phyloP scores from a whole-genome alignment of 2,797 vertebrate genomes.

The Champsocephalus esox region DNA sequence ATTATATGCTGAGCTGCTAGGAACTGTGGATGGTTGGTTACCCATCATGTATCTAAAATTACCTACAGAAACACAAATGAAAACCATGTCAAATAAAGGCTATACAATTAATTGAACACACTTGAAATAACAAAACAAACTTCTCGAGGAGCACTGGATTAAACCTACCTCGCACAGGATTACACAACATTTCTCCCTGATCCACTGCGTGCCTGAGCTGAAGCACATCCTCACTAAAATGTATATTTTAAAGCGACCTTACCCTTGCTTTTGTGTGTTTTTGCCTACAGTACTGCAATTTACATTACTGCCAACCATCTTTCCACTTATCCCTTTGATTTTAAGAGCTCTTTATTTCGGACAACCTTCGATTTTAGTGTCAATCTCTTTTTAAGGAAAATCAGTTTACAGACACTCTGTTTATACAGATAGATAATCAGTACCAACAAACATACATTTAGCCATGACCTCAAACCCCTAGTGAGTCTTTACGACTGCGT shows the following conservation, averaged over 20 bases:
- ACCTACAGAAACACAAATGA: slow-evolving; percentile 17
- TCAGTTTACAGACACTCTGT: no score
- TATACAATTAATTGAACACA: slow-evolving; percentile 4
- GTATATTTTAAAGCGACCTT: slow-evolving; percentile 31
- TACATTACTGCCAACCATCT: not conserved
- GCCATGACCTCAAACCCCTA: not conserved
- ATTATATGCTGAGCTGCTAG: slow-evolving; percentile 28
- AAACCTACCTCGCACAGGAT: slow-evolving; percentile 56
- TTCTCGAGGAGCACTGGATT: slow-evolving; percentile 51
- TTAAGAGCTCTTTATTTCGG: not conserved
- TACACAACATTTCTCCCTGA: slow-evolving; percentile 15
- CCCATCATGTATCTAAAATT: slow-evolving; percentile 1
- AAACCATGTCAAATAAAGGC: slow-evolving; percentile 6
- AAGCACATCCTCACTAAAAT: slow-evolving; percentile 17
- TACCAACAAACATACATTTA: not conserved
- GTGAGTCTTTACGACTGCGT: not conserved
- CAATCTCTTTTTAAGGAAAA: not conserved
- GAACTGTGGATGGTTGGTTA: slow-evolving; percentile 18
- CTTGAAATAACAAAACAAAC: slow-evolving; percentile 21
- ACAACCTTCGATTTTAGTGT: slow-evolving; percentile 1
- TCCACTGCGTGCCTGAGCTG: slow-evolving; percentile 30
- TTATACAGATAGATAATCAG: slow-evolving; percentile 2
- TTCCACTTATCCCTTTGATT: not conserved
- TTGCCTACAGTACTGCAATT: not conserved
- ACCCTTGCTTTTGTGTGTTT: slow-evolving; percentile 17